Percentiles rank a stretch among this genome's conserved stretches.
These are phyloP conservation scores for Hydrophis major DNA, from an alignment of 2,797 vertebrate species.

Conservation along the genomic window DNA sequence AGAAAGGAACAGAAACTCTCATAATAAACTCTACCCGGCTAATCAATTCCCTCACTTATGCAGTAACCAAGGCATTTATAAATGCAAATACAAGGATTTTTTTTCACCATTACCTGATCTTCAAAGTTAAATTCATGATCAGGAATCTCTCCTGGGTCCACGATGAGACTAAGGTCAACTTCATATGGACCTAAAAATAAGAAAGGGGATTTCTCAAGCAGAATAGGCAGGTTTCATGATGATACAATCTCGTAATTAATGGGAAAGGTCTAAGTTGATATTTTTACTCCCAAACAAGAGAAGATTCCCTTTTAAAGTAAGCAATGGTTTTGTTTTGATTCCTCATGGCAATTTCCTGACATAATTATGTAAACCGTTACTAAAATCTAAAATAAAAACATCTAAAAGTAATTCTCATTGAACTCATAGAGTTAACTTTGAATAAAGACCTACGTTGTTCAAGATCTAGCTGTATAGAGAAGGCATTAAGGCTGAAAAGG, in stretches of 20 bases:
- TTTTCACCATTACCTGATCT: slow-evolving; percentile 80
- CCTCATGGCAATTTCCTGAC: neutral
- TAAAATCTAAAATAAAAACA: neutral
- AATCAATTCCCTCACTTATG: neutral
- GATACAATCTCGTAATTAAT: neutral
- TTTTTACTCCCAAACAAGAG: neutral
- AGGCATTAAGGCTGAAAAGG: neutral
- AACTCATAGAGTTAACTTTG: neutral
- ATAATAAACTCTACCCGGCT: neutral
- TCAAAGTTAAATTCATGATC: slow-evolving; percentile 81
- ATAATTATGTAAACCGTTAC: neutral
- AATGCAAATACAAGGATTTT: neutral
- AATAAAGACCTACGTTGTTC: neutral
- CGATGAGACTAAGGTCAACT: slow-evolving; percentile 81
- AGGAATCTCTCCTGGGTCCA: slow-evolving; percentile 77
- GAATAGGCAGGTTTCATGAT: slow-evolving; percentile 6
- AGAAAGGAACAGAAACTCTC: neutral
- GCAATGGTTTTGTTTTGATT: neutral
- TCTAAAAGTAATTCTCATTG: neutral
- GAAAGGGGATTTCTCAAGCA: slow-evolving; percentile 33
- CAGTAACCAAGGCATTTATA: neutral
- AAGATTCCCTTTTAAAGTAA: neutral
- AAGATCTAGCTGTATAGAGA: neutral
- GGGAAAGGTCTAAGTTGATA: neutral
- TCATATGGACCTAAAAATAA: slow-evolving; percentile 81